Percentiles rank a stretch among this genome's conserved stretches.
These are phyloP conservation scores for Paramormyrops hopkinsi DNA, from an alignment of 2,797 vertebrate species.

Conservation along the genomic window DNA sequence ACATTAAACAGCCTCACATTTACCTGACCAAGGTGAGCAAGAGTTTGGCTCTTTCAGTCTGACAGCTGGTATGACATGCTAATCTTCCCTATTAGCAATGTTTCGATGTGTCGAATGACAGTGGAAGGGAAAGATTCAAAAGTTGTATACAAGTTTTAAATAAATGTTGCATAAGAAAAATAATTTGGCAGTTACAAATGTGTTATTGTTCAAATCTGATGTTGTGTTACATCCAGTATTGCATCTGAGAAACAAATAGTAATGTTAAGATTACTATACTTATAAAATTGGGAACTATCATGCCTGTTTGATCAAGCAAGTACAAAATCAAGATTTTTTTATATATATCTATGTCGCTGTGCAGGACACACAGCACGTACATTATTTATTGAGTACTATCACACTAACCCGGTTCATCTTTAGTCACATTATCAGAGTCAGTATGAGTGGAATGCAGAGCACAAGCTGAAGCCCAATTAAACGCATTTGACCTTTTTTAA, in stretches of 20 bases:
- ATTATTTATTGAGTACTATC: background rate
- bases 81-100: background rate
- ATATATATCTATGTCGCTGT: background rate
- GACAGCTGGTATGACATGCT: background rate
- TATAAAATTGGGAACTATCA: background rate
- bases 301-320: background rate
- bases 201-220: background rate
- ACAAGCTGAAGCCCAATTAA: background rate
- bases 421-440: background rate
- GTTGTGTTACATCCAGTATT: background rate
- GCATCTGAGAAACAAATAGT: background rate
- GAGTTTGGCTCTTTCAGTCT: background rate
- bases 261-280: background rate
- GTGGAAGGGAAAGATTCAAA: background rate
- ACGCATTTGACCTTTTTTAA: background rate
- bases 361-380: background rate
- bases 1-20: constrained; percentile 65
- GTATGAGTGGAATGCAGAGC: background rate
- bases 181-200: background rate
- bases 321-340: background rate
- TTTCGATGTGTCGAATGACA: background rate
- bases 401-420: background rate
- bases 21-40: constrained; percentile 70
- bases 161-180: background rate
- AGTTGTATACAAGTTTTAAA: background rate